Percentiles rank a stretch among this genome's conserved stretches.
phyloP scores from a whole-genome alignment of 2,888 invertebrate species.

The Anodontia alba region DNA sequence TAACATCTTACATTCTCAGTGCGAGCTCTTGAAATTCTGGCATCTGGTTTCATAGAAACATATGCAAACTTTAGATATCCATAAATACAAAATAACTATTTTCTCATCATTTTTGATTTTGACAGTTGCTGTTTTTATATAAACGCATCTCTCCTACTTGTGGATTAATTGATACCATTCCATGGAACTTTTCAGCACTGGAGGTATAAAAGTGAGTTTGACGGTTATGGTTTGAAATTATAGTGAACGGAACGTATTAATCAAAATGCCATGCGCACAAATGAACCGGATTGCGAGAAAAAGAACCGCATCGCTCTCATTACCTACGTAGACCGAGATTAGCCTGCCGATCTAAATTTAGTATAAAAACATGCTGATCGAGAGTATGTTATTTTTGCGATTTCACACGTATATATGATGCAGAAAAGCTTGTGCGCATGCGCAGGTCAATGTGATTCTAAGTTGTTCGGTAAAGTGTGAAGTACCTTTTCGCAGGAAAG shows the following conservation, averaged over 20 bases:
- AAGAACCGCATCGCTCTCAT: neutral
- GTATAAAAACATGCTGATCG: no score
- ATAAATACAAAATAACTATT: constrained; percentile 67
- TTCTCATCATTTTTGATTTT: constrained; percentile 60
- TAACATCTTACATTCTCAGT: constrained; percentile 54
- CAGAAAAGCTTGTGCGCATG: no score
- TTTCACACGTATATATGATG: no score
- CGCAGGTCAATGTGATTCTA: no score
- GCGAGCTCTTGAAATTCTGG: constrained; percentile 49
- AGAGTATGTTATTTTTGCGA: no score
- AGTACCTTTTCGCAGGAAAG: no score
- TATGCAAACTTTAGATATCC: constrained; percentile 55
- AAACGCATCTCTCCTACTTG: constrained; percentile 40
- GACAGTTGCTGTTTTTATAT: constrained; percentile 67
- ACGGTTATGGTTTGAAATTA: constrained; percentile 62
- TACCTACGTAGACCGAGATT: no score
- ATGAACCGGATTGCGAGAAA: neutral
- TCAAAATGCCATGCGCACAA: constrained; percentile 14
- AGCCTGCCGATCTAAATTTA: no score
- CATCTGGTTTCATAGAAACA: constrained; percentile 63
- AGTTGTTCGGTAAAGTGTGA: no score
- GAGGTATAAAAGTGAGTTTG: constrained; percentile 52
- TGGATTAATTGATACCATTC: constrained; percentile 56
- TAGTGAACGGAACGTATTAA: constrained; percentile 6
- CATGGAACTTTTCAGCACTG: constrained; percentile 54